Conservation (phyloP, 2,797 vertebrate species). For the Sebastolobus altivelis region DNA sequence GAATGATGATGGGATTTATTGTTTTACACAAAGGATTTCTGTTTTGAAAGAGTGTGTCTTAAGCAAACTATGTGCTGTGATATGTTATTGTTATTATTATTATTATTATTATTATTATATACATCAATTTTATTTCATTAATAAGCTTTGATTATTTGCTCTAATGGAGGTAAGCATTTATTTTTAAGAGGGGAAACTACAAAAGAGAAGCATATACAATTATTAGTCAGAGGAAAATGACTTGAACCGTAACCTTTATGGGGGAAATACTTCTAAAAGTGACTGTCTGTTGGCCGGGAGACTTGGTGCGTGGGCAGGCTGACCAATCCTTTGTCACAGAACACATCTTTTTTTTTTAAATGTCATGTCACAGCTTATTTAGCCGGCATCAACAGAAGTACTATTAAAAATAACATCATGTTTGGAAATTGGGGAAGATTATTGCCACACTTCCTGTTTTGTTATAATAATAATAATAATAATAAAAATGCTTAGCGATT, state of each 20-base stretch:
- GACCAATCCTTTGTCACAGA: constrained; percentile 1
- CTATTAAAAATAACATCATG: neutral
- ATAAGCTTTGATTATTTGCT: constrained; percentile 26
- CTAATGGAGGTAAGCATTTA: constrained; percentile 27
- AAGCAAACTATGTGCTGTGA: constrained; percentile 22
- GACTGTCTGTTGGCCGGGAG: constrained; percentile 32
- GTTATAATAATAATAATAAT: constrained; percentile 6
- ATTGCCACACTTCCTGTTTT: constrained; percentile 24
- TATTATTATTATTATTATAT: constrained; percentile 9
- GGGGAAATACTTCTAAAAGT: constrained; percentile 24
- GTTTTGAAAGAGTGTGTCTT: constrained; percentile 35
- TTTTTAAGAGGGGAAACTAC: constrained; percentile 14
- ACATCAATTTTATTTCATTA: constrained; percentile 18
- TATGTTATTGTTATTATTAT: constrained; percentile 19
- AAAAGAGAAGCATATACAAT: constrained; percentile 45
- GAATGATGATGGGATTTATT: constrained; percentile 29
- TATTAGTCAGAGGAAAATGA: constrained; percentile 39
- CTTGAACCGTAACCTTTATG: constrained; percentile 22
- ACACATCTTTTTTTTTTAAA: neutral
- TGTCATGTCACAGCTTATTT: neutral
- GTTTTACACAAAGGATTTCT: constrained; percentile 37
- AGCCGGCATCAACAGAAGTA: neutral
- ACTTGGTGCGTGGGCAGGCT: neutral
- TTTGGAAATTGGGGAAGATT: neutral
- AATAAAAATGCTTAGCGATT: neutral